Evolutionary conservation across 2,113 vertebrate species (phyloP).

Genomic region (Grammatotria lemairii): DNA sequence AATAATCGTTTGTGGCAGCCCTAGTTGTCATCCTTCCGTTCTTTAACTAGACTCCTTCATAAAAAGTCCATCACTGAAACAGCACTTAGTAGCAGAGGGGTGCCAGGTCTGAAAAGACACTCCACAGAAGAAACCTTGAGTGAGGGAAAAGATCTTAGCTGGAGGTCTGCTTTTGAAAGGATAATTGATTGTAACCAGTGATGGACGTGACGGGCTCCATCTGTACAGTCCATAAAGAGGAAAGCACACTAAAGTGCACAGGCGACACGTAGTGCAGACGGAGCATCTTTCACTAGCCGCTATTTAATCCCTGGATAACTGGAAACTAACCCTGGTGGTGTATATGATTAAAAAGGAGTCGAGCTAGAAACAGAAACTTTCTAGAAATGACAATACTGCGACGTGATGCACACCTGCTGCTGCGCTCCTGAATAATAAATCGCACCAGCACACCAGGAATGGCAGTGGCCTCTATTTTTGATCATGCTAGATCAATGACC

Average conservation of each 20-base stretch:
- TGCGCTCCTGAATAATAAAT: not conserved
- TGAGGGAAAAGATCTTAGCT: not conserved
- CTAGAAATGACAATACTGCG: not conserved
- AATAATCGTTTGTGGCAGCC: too few relatives aligned
- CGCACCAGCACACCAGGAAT: not conserved
- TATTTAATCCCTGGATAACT: not conserved
- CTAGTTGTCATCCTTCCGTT: not conserved
- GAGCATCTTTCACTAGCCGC: not conserved
- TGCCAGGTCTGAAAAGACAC: not conserved
- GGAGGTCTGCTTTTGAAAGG: not conserved
- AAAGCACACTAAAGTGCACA: not conserved
- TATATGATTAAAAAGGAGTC: not conserved
- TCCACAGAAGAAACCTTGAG: not conserved
- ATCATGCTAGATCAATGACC: constrained; percentile 4
- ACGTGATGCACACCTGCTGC: constrained; percentile 4
- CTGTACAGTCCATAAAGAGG: not conserved
- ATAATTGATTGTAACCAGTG: not conserved
- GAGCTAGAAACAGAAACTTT: not conserved
- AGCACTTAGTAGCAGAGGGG: not conserved
- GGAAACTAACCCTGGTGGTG: not conserved
- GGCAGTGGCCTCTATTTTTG: not conserved
- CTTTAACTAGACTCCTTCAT: not conserved
- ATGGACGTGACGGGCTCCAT: not conserved
- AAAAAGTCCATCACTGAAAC: not conserved
- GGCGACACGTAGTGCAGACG: not conserved